Conservation (phyloP, 92 coral and sea anemone species). For the Porites divaricata region DNA sequence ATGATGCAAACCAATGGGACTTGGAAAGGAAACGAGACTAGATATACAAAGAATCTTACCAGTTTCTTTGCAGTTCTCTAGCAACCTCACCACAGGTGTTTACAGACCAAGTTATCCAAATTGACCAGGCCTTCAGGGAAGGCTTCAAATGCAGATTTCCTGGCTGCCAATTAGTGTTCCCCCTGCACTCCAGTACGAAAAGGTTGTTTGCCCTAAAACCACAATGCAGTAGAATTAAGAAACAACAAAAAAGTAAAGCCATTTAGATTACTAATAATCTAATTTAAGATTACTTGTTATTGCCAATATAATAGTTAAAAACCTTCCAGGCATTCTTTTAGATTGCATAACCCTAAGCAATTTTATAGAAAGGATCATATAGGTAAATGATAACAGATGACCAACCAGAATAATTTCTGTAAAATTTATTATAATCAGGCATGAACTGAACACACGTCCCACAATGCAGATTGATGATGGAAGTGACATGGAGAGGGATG, state of each 20-base stretch:
- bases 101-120: conserved; percentile 16
- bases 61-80: conserved; percentile 16
- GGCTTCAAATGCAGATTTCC: conserved; percentile 34
- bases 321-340: too few species aligned
- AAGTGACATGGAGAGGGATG: conserved; percentile 11
- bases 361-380: too few species aligned
- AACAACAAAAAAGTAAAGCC: background rate
- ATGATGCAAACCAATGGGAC: conserved; percentile 16
- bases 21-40: conserved; percentile 28
- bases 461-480: conserved; percentile 7
- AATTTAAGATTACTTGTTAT: too few species aligned
- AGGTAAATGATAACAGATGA: too few species aligned
- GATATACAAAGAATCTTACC: conserved; percentile 31
- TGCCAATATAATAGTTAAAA: too few species aligned
- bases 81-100: conserved; percentile 9
- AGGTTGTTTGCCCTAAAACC: conserved; percentile 5
- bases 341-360: background rate
- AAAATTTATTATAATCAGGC: background rate
- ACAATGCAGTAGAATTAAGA: background rate
- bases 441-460: conserved; percentile 14
- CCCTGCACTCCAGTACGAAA: conserved; percentile 30
- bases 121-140: conserved; percentile 33
- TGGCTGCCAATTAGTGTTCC: conserved; percentile 24
- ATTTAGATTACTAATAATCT: background rate
- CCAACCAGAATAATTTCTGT: too few species aligned